Conservation (phyloP, 2,113 vertebrate genomes). For the Triplophysa rosa region DNA sequence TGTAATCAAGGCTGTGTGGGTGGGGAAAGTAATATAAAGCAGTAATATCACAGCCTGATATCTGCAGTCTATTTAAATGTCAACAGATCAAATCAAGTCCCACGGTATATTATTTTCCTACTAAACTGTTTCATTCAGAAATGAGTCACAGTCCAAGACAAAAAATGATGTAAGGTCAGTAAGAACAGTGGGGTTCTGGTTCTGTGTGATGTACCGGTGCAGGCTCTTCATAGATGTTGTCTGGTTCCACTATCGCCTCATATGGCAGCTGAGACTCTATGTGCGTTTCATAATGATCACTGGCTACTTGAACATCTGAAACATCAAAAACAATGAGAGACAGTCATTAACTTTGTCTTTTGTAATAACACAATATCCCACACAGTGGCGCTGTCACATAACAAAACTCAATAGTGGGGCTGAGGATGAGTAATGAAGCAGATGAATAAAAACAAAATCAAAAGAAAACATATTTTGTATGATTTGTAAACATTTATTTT, state of each 20-base stretch:
- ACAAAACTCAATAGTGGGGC: neutral
- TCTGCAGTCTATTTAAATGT: neutral
- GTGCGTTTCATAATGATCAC: conserved; percentile 3
- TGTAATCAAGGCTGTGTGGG: neutral
- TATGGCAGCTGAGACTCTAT: neutral
- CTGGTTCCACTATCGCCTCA: conserved; percentile 58
- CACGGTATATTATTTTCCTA: neutral
- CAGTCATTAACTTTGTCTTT: neutral
- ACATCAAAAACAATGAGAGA: neutral
- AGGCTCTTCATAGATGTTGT: conserved; percentile 74
- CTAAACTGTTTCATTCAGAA: neutral
- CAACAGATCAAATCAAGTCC: neutral
- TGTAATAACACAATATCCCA: conserved; percentile 17
- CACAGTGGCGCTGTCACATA: conserved; percentile 3
- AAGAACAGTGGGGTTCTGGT: neutral
- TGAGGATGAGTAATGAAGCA: neutral
- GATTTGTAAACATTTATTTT: no score
- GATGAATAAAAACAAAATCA: neutral
- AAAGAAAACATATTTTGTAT: neutral
- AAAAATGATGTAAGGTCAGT: neutral
- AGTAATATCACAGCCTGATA: neutral
- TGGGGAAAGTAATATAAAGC: neutral
- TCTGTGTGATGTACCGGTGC: conserved; percentile 71
- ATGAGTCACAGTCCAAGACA: neutral
- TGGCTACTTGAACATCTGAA: conserved; percentile 28